Evolutionary conservation across 53 echinoderm and acorn worm species (phyloP), one percentile per base, ranked within the genome.

Genomic region (Apostichopus leukothele): DNA sequence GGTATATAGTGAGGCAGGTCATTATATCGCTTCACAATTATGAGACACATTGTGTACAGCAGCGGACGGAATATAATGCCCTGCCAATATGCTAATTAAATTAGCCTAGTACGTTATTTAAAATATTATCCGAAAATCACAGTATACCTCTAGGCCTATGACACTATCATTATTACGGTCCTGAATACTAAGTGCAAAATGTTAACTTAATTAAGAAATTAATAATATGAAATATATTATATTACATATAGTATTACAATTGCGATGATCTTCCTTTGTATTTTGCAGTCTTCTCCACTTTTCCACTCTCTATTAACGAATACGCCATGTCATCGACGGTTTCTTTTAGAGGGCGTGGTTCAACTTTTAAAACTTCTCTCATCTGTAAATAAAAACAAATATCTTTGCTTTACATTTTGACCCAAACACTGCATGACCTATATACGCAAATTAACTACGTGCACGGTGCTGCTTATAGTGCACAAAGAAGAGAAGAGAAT

Each of bases 291-390:
- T 77, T 77, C 12, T 77, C 52, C 16, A 77, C 78, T 77, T 77
- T 77, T 20, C 89, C 89, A 39, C 63, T 59, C 66, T 89, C 80
- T 61, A 89, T 80, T 61, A 80, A 54, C 5, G 77, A 53, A 39
- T 89, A 89, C 1, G 55, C 79, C 89, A 89, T 89, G 20, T 89
- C 89, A 80, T 78, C 50, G 10, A 89, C 9, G 51, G 80, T 89
- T 21, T 89, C 52, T 13, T 89, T 51, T 8, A 81, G 12, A 23
- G 67, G 50, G 12, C 12, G 27, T 5, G 89, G 89, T 50, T 79
- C 50, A 67, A 89, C 80, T 50, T 60, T 39, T n/a, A 89, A 67
- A 14, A 89, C 81, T 39, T 89, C 80, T 51, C 19, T 79, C 89
- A 89, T 89, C 89, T 89, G 50, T 25, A 39, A 39, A 39, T 39